Evolutionary conservation across 2,113 vertebrate species (phyloP).

Genomic region (Percina caprodes): DNA sequence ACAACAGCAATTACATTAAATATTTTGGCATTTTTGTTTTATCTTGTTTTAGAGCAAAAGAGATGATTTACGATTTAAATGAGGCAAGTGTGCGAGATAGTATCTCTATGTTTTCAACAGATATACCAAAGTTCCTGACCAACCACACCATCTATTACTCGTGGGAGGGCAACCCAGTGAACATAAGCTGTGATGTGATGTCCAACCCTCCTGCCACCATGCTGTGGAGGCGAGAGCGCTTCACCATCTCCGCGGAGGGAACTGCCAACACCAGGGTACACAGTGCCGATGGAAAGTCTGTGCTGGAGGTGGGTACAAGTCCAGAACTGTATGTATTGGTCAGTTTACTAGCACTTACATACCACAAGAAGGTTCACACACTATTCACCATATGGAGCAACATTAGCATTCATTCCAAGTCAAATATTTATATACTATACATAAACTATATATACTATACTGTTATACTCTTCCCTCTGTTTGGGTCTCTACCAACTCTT

Average conservation of each 20-base stretch:
- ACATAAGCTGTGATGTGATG: constrained; percentile 96
- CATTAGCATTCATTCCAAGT: too few relatives aligned
- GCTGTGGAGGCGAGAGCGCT: constrained; percentile 93
- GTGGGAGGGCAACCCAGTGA: constrained; percentile 98
- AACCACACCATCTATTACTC: constrained; percentile 96
- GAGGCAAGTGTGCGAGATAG: not conserved
- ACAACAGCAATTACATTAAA: constrained; percentile 5
- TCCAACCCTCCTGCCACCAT: constrained; percentile 94
- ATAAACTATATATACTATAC: too few relatives aligned
- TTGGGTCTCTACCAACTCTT: not conserved
- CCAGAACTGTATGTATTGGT: not conserved
- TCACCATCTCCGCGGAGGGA: constrained; percentile 90
- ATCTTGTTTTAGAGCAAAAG: constrained; percentile 13
- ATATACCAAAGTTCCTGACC: constrained; percentile 95
- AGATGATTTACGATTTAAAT: not conserved
- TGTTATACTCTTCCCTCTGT: too few relatives aligned
- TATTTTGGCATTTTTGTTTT: not conserved
- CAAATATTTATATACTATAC: too few relatives aligned
- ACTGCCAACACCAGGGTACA: constrained; percentile 89
- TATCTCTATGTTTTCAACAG: constrained; percentile 75
- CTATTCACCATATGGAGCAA: not conserved
- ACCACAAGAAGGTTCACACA: not conserved
- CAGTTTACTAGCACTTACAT: not conserved
- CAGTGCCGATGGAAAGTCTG: constrained; percentile 86
- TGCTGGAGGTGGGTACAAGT: constrained; percentile 89